These are phyloP conservation scores for Drosophila nigricruria DNA, from an alignment of 2,888 invertebrate genomes.

Conservation along the genomic window DNA sequence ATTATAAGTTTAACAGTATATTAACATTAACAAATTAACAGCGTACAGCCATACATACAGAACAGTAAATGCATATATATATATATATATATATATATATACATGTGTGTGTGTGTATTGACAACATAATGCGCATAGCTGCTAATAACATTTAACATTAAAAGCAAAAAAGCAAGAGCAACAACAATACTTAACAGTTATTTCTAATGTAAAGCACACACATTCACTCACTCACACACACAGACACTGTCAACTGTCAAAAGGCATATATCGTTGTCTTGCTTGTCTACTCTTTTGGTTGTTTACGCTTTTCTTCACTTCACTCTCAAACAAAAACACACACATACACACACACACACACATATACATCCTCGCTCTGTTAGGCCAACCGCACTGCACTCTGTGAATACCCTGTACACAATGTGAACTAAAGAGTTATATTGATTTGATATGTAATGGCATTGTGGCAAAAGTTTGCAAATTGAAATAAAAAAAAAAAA, in stretches of 20 bases:
- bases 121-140: constrained; percentile 7
- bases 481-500: neutral
- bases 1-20: constrained; percentile 20
- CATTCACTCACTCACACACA: constrained; percentile 13
- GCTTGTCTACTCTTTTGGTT: constrained; percentile 42
- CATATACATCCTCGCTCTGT: neutral
- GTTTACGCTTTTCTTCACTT: constrained; percentile 22
- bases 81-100: constrained; percentile 19
- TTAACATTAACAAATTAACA: constrained; percentile 9
- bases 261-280: constrained; percentile 28
- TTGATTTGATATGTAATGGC: neutral
- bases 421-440: neutral
- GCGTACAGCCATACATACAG: constrained; percentile 17
- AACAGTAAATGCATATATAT: constrained; percentile 33
- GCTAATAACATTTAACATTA: neutral
- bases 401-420: neutral
- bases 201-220: constrained; percentile 24
- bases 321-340: neutral
- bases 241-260: constrained; percentile 9
- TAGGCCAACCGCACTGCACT: neutral
- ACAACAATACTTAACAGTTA: constrained; percentile 10
- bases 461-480: neutral
- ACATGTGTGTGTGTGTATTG: constrained; percentile 9
- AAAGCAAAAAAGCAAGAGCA: neutral
- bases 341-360: neutral